Evolutionary conservation across 1,140 invertebrate species (phyloP).

Genomic region (Proales similis): DNA sequence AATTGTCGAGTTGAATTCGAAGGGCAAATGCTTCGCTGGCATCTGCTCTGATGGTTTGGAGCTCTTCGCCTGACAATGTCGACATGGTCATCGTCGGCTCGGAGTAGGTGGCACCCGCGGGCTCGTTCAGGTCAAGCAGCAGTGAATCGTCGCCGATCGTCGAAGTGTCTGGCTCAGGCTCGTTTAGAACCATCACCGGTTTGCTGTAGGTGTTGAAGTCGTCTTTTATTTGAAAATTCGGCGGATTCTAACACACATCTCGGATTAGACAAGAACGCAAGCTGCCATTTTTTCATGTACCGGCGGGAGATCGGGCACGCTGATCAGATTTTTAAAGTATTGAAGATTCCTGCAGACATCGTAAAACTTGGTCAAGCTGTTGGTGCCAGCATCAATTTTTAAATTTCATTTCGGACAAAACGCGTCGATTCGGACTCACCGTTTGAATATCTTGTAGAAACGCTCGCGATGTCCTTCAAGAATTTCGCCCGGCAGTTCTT

Average conservation of each 20-base stretch:
- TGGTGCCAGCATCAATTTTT: not conserved
- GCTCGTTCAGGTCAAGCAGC: constrained; percentile 18
- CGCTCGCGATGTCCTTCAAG: constrained; percentile 80
- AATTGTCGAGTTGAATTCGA: no score
- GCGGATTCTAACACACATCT: no score
- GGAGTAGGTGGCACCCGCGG: no score
- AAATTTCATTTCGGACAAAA: not conserved
- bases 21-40: no score
- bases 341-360: constrained; percentile 82
- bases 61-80: no score
- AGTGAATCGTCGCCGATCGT: constrained; percentile 6
- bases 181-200: constrained; percentile 27
- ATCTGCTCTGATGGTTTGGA: no score
- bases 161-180: not conserved
- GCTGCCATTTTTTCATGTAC: constrained; percentile 54
- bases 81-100: no score
- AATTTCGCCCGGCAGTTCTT: constrained; percentile 76
- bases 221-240: constrained; percentile 37
- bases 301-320: constrained; percentile 81
- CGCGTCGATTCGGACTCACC: constrained; percentile 46
- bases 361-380: constrained; percentile 78
- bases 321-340: constrained; percentile 92
- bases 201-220: constrained; percentile 28
- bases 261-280: no score
- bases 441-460: constrained; percentile 78